A percentile compares a stretch with the other conserved stretches of the same genome.
Conservation (phyloP, 2,113 vertebrate species). For the Actenoides hombroni region DNA sequence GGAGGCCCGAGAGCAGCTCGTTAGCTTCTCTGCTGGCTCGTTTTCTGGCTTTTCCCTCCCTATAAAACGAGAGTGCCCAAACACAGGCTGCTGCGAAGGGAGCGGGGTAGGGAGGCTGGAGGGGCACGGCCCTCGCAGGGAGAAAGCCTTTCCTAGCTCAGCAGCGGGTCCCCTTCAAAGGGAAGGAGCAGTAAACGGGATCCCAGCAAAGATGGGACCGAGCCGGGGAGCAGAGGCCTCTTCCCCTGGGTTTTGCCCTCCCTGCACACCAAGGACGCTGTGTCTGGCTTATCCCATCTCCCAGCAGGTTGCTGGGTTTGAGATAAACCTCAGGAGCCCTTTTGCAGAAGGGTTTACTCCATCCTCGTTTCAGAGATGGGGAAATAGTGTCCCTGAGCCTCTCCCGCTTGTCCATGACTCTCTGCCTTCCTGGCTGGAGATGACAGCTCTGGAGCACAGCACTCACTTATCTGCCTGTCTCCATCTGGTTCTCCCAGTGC, state of each 20-base stretch:
- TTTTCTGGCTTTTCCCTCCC: neutral
- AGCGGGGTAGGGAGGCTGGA: neutral
- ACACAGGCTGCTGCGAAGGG: neutral
- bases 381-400: neutral
- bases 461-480: neutral
- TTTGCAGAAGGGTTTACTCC: neutral
- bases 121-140: neutral
- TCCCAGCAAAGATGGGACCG: neutral
- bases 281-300: neutral
- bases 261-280: neutral
- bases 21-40: neutral
- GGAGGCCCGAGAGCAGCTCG: neutral
- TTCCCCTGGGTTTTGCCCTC: neutral
- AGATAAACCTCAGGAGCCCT: neutral
- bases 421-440: neutral
- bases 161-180: rapidly evolving
- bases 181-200: neutral
- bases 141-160: neutral
- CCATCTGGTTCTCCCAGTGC: neutral
- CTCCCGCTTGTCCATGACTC: rapidly evolving
- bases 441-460: neutral
- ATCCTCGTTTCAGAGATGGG: too few species aligned
- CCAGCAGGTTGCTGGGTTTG: rapidly evolving
- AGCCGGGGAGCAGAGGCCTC: neutral
- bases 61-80: neutral